phyloP scores from a whole-genome alignment of 37 sponge, comb jelly and placozoan species.

The Dysidea cf. avara region DNA sequence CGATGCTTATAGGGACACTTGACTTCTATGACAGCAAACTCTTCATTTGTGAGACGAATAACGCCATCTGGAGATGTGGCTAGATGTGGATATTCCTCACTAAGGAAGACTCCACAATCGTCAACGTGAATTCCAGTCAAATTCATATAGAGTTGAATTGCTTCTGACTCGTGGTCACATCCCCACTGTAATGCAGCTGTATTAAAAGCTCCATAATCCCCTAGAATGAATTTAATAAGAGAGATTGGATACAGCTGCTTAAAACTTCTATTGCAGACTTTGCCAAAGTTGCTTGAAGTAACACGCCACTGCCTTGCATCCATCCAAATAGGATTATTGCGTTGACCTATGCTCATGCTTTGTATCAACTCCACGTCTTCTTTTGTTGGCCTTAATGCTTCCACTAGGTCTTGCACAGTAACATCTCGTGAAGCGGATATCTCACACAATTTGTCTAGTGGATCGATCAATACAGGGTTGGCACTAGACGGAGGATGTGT shows the following conservation, averaged over 20 bases:
- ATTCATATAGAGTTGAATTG: neutral
- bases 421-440: neutral
- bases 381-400: conserved; percentile 5
- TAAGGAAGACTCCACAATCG: neutral
- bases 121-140: neutral
- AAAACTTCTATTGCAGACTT: conserved; percentile 16
- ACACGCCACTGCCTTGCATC: conserved; percentile 35
- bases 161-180: no score
- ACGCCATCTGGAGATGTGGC: no score
- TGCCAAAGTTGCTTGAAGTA: conserved; percentile 58
- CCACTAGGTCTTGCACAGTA: conserved; percentile 22
- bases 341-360: conserved; percentile 34
- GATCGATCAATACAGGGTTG: no score
- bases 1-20: no score
- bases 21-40: no score
- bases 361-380: conserved; percentile 26
- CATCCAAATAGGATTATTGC: conserved; percentile 42
- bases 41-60: no score
- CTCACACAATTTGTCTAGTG: conserved; percentile 17
- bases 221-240: conserved; percentile 20
- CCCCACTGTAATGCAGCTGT: no score
- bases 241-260: conserved; percentile 14
- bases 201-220: conserved; percentile 30
- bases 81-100: no score
- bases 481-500: no score